These are phyloP conservation scores for Tachina fera DNA, from an alignment of 2,888 invertebrate genomes.

Conservation along the genomic window DNA sequence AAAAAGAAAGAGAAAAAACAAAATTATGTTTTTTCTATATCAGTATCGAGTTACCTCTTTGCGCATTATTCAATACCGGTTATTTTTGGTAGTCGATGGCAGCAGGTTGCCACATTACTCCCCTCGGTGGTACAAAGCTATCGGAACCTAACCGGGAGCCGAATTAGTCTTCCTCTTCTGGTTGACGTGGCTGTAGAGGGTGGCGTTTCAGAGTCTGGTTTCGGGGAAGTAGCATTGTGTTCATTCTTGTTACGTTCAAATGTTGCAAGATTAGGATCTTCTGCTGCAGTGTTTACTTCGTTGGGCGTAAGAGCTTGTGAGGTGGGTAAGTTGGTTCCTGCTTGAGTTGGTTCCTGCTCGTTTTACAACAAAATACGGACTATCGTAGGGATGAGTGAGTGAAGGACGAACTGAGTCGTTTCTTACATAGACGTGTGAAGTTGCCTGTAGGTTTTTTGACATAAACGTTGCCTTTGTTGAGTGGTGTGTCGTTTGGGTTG, in stretches of 20 bases:
- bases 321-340: background rate
- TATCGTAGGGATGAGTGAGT: constrained; percentile 59
- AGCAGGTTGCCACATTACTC: constrained; percentile 20
- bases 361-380: constrained; percentile 46
- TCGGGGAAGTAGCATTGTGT: too few species aligned
- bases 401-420: constrained; percentile 48
- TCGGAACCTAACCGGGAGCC: constrained; percentile 8
- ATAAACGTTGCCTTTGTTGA: too few species aligned
- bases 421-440: constrained; percentile 51
- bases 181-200: background rate
- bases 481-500: too few species aligned
- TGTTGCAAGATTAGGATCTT: background rate
- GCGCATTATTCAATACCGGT: background rate
- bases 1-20: too few species aligned
- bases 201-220: too few species aligned
- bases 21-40: too few species aligned
- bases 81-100: background rate
- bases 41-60: too few species aligned
- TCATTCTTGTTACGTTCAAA: too few species aligned
- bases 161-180: constrained; percentile 19
- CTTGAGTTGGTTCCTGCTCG: background rate
- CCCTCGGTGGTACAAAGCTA: constrained; percentile 6
- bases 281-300: too few species aligned
- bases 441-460: too few species aligned
- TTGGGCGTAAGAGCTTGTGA: background rate